A percentile compares a stretch with the other conserved stretches of the same genome.
Evolutionary conservation across 2,113 vertebrate genomes (phyloP).

Genomic region (Antechinus stuartii): DNA sequence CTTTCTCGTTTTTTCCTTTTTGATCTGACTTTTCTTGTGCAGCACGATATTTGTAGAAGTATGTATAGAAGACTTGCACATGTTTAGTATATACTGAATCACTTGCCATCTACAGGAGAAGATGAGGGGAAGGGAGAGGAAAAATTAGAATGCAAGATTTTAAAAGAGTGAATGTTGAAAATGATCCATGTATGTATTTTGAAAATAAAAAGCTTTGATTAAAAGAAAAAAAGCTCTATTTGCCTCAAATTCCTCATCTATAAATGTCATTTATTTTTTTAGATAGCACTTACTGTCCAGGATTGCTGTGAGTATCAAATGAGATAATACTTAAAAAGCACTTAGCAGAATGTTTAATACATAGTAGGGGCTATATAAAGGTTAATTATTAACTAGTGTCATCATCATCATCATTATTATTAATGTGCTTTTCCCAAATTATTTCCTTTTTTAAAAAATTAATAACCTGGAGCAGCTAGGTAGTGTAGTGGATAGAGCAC

Average conservation of each 20-base stretch:
- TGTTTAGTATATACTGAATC: too few relatives aligned
- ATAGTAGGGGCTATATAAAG: background rate
- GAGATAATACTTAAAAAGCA: background rate
- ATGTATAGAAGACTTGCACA: too few relatives aligned
- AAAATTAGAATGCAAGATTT: too few relatives aligned
- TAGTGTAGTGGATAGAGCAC: too few relatives aligned
- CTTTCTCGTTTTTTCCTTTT: too few relatives aligned
- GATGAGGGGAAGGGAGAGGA: too few relatives aligned
- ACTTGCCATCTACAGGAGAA: too few relatives aligned
- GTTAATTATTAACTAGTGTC: background rate
- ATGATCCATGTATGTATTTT: too few relatives aligned
- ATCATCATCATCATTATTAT: background rate
- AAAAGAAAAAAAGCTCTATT: background rate
- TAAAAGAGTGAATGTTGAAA: too few relatives aligned
- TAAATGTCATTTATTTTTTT: background rate
- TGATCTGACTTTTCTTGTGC: too few relatives aligned
- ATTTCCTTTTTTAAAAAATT: background rate
- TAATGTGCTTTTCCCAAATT: background rate
- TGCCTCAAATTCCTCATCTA: background rate
- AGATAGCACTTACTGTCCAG: background rate
- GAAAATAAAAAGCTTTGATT: too few relatives aligned
- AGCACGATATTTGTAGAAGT: too few relatives aligned
- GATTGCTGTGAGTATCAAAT: background rate
- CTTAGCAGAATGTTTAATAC: background rate
- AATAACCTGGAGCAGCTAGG: background rate